phyloP scores from a whole-genome alignment of 2,113 vertebrate genomes.

The Pteropus alecto region DNA sequence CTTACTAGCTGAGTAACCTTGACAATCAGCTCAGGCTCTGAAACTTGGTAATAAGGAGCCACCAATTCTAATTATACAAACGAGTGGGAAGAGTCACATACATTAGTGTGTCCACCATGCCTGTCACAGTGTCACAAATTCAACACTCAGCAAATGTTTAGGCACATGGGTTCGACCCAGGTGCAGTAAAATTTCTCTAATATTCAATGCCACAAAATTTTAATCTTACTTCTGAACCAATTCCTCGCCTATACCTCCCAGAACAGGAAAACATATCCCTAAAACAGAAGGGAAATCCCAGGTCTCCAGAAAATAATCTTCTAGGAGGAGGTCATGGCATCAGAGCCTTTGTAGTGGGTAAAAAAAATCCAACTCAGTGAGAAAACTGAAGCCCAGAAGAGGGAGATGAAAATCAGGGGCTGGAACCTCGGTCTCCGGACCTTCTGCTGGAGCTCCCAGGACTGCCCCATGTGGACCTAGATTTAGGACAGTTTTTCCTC shows the following conservation, averaged over 20 bases:
- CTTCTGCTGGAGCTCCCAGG: not conserved
- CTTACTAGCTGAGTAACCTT: not conserved
- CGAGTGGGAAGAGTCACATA: not conserved
- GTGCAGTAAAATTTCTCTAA: not conserved
- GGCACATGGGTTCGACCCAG: not conserved
- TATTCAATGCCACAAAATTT: not conserved
- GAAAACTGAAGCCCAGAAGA: not conserved
- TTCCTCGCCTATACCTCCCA: not conserved
- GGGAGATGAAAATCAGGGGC: not conserved
- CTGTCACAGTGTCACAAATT: not conserved
- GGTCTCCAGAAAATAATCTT: not conserved
- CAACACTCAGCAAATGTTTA: not conserved
- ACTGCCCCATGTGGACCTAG: accelerated
- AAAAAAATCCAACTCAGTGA: not conserved
- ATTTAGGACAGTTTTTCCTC: not conserved
- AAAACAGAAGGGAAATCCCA: not conserved
- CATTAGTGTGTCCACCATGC: not conserved
- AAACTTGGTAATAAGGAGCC: not conserved
- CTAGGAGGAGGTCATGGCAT: not conserved
- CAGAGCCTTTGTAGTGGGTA: not conserved
- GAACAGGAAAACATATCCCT: not conserved
- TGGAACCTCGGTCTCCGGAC: not conserved
- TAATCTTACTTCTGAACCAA: not conserved
- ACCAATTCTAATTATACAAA: not conserved
- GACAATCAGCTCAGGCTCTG: not conserved